Evolutionary conservation across 2,797 vertebrate genomes (phyloP).

Genomic region (Halcyon chelicuti): DNA sequence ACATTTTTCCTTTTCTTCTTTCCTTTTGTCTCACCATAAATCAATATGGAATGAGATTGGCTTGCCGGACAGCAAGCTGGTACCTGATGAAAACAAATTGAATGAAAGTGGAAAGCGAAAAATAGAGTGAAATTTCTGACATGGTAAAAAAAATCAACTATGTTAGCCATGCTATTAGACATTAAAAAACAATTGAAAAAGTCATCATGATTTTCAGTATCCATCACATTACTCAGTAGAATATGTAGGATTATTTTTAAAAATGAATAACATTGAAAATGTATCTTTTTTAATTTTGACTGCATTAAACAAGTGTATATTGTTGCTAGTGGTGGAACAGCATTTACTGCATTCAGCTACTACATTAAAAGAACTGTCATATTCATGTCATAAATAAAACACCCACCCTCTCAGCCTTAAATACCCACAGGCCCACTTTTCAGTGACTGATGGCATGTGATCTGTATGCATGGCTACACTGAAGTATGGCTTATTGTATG

Average conservation of each 20-base stretch:
- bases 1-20: not conserved
- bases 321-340: not conserved
- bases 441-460: not conserved
- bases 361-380: constrained; percentile 18
- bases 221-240: not conserved
- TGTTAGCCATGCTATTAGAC: not conserved
- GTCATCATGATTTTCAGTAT: not conserved
- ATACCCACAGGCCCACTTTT: constrained; percentile 44
- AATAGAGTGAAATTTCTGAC: not conserved
- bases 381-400: constrained; percentile 52
- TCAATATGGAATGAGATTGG: not conserved
- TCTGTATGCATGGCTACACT: not conserved
- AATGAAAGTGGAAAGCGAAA: not conserved
- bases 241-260: not conserved
- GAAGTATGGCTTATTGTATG: not conserved
- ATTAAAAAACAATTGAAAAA: not conserved
- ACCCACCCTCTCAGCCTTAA: constrained; percentile 35
- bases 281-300: not conserved
- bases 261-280: not conserved
- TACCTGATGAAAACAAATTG: not conserved
- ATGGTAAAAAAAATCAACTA: not conserved
- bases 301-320: not conserved
- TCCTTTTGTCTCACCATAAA: not conserved
- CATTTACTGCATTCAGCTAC: not conserved
- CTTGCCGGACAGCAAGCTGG: not conserved